Conservation (phyloP, 2,888 invertebrate genomes). For the Boloria euphrosyne region DNA sequence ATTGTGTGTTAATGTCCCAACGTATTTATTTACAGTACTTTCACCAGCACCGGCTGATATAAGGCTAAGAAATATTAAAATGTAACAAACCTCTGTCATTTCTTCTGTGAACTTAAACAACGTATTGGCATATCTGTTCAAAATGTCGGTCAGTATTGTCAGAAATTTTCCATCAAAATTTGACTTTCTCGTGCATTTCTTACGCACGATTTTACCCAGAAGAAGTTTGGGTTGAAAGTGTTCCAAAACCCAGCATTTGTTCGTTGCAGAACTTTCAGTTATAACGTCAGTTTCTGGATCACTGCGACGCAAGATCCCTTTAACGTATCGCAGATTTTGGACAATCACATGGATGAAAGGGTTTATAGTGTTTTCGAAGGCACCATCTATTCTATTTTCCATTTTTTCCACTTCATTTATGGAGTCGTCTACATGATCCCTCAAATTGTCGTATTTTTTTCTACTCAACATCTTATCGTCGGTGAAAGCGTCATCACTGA, state of each 20-base stretch:
- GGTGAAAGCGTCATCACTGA: background rate
- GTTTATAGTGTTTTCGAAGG: background rate
- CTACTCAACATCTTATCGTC: background rate
- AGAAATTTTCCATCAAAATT: constrained; percentile 45
- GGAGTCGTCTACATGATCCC: background rate
- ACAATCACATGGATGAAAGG: background rate
- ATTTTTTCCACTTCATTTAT: constrained; percentile 1
- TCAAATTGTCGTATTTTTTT: background rate
- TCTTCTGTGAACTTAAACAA: constrained; percentile 53
- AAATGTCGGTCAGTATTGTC: constrained; percentile 48
- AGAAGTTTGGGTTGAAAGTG: constrained; percentile 25
- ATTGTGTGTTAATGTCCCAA: too few species aligned
- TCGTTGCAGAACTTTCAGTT: background rate
- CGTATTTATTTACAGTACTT: too few species aligned
- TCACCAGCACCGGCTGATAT: too few species aligned
- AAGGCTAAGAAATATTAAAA: background rate
- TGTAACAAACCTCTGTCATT: constrained; percentile 50
- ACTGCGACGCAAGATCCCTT: constrained; percentile 26
- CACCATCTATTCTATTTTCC: background rate
- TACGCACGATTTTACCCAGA: constrained; percentile 29
- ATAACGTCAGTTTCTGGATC: background rate
- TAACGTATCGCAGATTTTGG: constrained; percentile 23
- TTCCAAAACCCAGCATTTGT: constrained; percentile 35
- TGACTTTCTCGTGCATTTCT: constrained; percentile 38
- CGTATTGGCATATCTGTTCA: constrained; percentile 50